phyloP scores from a whole-genome alignment of 1,140 invertebrate species.

The Ptiloglossa arizonensis region DNA sequence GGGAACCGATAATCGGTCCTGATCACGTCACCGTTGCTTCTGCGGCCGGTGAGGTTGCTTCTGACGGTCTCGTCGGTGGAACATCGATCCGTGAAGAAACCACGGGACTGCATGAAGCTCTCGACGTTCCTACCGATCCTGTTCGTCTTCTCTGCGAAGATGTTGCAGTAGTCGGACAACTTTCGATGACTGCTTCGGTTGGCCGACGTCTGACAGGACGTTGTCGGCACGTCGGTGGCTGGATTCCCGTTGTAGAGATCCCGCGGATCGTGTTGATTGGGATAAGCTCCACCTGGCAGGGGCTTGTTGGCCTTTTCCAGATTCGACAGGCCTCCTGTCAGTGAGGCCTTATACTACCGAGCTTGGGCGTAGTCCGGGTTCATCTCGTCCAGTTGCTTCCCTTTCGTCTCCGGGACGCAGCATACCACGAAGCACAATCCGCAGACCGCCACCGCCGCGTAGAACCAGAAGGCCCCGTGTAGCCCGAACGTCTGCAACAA shows the following conservation, averaged over 20 bases:
- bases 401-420: slow-evolving; percentile 95
- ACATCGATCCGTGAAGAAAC: slow-evolving; percentile 42
- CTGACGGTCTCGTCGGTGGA: slow-evolving; percentile 26
- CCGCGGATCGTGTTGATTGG: slow-evolving; percentile 75
- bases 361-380: slow-evolving; percentile 85
- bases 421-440: slow-evolving; percentile 92
- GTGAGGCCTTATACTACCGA: slow-evolving; percentile 82
- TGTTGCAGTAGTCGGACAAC: slow-evolving; percentile 74
- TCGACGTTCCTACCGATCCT: slow-evolving; percentile 71
- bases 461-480: slow-evolving; percentile 94
- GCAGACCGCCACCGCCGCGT: slow-evolving; percentile 90
- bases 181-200: slow-evolving; percentile 50
- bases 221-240: not conserved
- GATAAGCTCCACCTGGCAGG: slow-evolving; percentile 76
- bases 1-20: slow-evolving; percentile 2
- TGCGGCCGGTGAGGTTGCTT: not conserved
- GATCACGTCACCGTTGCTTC: slow-evolving; percentile 45
- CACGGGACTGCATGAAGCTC: slow-evolving; percentile 65
- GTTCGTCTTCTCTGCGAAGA: slow-evolving; percentile 76
- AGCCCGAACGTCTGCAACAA: slow-evolving; percentile 85
- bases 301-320: slow-evolving; percentile 79
- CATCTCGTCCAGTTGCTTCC: slow-evolving; percentile 93
- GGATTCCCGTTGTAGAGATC: slow-evolving; percentile 64
- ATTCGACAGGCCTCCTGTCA: slow-evolving; percentile 80
- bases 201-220: not conserved